Base-by-base conservation (phyloP, 2,797 vertebrate genomes). In the Hypotaenidia okinawae region DNA sequence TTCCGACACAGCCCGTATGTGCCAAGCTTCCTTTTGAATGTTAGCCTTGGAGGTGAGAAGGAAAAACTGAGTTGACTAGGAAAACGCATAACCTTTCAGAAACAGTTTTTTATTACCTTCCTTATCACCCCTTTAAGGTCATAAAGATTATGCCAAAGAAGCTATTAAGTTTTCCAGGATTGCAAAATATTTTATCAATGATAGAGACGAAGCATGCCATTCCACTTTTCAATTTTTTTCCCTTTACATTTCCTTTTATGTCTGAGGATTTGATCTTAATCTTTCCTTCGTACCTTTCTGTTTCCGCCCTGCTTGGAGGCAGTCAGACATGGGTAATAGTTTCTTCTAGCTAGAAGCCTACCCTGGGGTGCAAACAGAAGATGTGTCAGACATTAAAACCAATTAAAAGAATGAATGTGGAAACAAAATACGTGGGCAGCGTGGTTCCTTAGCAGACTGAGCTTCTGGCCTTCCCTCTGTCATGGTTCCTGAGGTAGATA, bases 141-240 rank as follows among this genome's bases (percentile, higher is more conserved):
- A 75, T 92, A 94, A 96, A 95, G 95, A 94, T 96, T 97, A 90
- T 93, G 70, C 76, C 90, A 89, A 93, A 94, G 82, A 94, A 95
- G 47, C 86, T 94, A 94, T 94, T 97, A 94, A 81, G 68, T 96
- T 97, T 94, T 93, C 77, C 88, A 97, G 92, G 93, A 96, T 90
- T 95, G 92, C 91, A 97, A 97, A 97, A 95, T 96, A 97, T 96
- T 96, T 97, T 97, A 96, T 97, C 95, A 95, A 92, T 93, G 61
- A 62, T 93, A 90, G 79, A 94, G 89, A 77, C 91, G 93, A 96
- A 96, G 93, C 79, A 84, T 95, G 89, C 95, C 21, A 6, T 96
- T 97, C 94, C 78, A 92, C 93, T 96, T 96, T 84, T 95, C 83
- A 80, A 2, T 72, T 95, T 94, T 94, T 96, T 96, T 96, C 89